These are phyloP conservation scores for Acropternis orthonyx DNA, from an alignment of 2,797 vertebrate species.

Conservation along the genomic window DNA sequence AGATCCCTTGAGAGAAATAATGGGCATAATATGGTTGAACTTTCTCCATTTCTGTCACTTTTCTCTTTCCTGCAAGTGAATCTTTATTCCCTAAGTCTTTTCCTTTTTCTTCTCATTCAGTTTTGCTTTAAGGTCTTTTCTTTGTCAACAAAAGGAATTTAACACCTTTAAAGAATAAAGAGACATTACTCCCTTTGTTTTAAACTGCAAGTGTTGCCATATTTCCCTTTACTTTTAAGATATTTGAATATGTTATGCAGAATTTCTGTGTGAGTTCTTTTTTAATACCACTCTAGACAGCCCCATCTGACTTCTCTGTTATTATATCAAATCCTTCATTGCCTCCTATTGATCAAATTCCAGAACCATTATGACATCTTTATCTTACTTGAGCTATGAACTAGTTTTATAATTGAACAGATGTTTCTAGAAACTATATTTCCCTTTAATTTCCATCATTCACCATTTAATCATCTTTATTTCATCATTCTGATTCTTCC, in stretches of 20 bases:
- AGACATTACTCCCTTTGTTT: background rate
- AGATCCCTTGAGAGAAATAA: background rate
- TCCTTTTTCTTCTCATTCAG: background rate
- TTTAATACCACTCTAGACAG: background rate
- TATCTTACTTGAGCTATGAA: background rate
- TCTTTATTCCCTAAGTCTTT: background rate
- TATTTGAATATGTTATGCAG: background rate
- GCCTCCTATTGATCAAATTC: background rate
- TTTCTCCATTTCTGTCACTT: background rate
- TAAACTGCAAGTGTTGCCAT: background rate
- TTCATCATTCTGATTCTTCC: background rate
- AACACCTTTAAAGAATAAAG: background rate
- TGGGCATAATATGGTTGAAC: background rate
- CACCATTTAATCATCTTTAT: background rate
- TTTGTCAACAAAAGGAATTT: background rate
- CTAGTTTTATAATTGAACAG: background rate
- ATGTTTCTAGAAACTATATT: background rate
- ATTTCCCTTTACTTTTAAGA: background rate
- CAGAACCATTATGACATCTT: background rate
- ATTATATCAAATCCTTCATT: background rate
- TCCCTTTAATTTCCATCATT: background rate
- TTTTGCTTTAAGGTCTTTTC: background rate
- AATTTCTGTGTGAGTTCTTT: background rate
- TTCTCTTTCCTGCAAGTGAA: background rate
- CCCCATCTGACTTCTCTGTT: background rate